Evolutionary conservation across 2,888 invertebrate genomes (phyloP), one percentile per base, ranked within the genome.

Genomic region (Pollenia angustigena): DNA sequence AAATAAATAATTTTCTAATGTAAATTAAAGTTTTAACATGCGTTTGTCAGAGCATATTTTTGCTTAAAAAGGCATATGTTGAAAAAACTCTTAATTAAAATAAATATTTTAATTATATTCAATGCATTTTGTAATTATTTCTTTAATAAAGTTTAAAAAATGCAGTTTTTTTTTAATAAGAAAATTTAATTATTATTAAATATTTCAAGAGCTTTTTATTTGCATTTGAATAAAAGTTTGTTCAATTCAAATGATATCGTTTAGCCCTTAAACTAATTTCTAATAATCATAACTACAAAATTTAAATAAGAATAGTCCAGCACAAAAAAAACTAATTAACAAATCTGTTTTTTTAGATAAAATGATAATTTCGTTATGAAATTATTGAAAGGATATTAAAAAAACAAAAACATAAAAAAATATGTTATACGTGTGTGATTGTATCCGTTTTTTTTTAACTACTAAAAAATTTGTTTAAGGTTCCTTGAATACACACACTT

Each of bases 241-340:
- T 6, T 32, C 32, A 32, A 32, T 32, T 32, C 32, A 32, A 32
- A 32, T 32, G 6, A 32, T 4, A 48, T 48, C 4, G 7, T 48
- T 48, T 48, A 7, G 12, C 4, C 48, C 48, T 48, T 48, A 64
- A 40, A 14, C 9, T 23, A 58, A 60, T 74, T 46, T 50, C 62
- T 66, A 66, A 78, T 66, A 78, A 56, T 56, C 54, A 32, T 78
- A 78, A 66, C n/a, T 56, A 14, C 44, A 52, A 56, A 66, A 66
- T 78, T 78, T 56, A 16, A 66, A 78, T 78, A 66, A 46, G 23
- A 78, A 78, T 32, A 56, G 46, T 54, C 50, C n/a, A 1, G 4
- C 32, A 54, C n/a, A 56, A 69, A 71, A 60, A 74, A 46, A 66
- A 64, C 80, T 64, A 72, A 81, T 72, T 81, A 72, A 72, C 80